Evolutionary conservation across 2,888 invertebrate genomes (phyloP), one percentile per base, ranked within the genome.

Genomic region (Acanthosepion pharaonis): DNA sequence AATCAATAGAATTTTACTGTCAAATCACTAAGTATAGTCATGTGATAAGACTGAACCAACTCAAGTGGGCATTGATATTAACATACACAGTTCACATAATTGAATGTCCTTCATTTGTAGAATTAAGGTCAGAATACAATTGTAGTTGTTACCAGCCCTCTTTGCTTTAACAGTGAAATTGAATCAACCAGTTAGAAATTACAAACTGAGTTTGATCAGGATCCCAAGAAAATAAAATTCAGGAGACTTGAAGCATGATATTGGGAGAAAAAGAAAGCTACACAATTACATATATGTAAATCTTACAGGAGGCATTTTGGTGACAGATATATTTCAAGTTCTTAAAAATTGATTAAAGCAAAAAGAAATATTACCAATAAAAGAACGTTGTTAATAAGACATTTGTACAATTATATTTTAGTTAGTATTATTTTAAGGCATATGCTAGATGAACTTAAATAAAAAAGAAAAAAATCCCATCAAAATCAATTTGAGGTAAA

Each of bases 11-110:
- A 92, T 92, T 92, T 92, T 51, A 48, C 92, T 92, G 92, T 92
- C 92, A 92, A 92, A 92, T 92, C 92, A 92, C 92, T 92, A 92
- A 92, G 92, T 92, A 92, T 51, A 49, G 51, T 92, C 51, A 92
- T 48, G 51, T 51, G 51, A 92, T 51, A 25, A 92, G 48, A 92
- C 92, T 92, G 92, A 78, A 78, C n/a, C 78, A 78, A 92, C 92
- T 49, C 51, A 92, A 92, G 92, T 92, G 92, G 92, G 92, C 92
- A 92, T 48, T 92, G 92, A 92, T 92, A n/a, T 92, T 92, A 78
- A 78, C 78, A 78, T 78, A 78, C 78, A 78, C 78, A 78, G 11
- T n/a, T 78, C 78, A 33, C 15, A 78, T 78, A 78, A 78, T 78
- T 78, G 78, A 33, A 78, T 78, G 78, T 78, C 78, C 78, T 78